Base-by-base conservation (phyloP, 2,113 vertebrate genomes). In the Tachysurus fulvidraco region DNA sequence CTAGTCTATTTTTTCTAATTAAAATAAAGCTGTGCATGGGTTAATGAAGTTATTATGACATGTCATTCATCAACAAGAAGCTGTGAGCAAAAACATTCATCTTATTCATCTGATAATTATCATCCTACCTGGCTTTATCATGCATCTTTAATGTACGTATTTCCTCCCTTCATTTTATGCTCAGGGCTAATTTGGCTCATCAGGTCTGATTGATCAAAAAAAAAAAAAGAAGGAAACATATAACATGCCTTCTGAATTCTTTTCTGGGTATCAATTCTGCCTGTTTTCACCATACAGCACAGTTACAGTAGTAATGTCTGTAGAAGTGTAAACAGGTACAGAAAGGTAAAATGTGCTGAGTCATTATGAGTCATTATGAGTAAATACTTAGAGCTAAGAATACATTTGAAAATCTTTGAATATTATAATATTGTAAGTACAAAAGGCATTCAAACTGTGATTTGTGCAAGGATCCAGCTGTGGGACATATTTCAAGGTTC, bases 41-140 rank as follows among this genome's bases (percentile, higher is more conserved):
- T 65, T 84, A 91, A 92, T 90, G 89, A 89, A 93, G 92, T 89
- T 92, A 91, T 91, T 52, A 85, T 92, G 88, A 92, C 88, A 85
- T 80, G 87, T 89, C 90, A 88, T 92, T 93, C 89, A 90, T 91
- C 88, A 90, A 89, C 89, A 86, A 84, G 87, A 89, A 57, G 77
- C 78, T 60, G n/a, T 41, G 71, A 73, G 82, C 62, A 88, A 85
- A 77, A 88, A 69, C 85, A 86, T 79, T 81, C 77, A 89, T 82
- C 86, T 44, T 82, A 84, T 46, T 73, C 85, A 71, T 74, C 65
- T 76, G 67, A 85, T 88, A 80, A 90, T 92, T 93, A 94, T 93
- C 92, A 93, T 81, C 71, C 82, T 52, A 65, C 64, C 86, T 87
- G 84, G 76, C 85, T 88, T 91, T 89, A 88, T 87, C 83, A 89